A percentile compares a stretch with the other conserved stretches of the same genome.
These are phyloP conservation scores for Heterotis niloticus DNA, from an alignment of 2,113 vertebrate species.

Conservation along the genomic window DNA sequence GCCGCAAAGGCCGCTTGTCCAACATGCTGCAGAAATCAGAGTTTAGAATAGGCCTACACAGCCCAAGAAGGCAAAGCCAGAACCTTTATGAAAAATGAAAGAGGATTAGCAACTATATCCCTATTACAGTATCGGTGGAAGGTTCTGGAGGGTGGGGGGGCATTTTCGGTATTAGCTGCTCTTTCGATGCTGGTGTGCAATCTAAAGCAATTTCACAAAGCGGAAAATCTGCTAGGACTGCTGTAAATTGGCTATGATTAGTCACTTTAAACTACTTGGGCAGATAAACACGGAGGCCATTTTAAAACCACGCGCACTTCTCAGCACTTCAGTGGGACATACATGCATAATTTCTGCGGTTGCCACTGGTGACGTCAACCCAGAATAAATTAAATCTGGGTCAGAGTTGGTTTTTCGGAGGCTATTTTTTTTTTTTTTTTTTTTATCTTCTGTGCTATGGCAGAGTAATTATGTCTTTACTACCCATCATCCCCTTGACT, in stretches of 20 bases:
- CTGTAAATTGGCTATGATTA: neutral
- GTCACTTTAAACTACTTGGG: conserved; percentile 10
- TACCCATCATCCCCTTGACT: too few relatives aligned
- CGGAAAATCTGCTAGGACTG: neutral
- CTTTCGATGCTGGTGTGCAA: neutral
- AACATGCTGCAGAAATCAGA: conserved; percentile 55
- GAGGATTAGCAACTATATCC: conserved; percentile 64
- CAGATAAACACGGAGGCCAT: neutral
- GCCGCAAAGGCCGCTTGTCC: conserved; percentile 37
- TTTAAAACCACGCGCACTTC: neutral
- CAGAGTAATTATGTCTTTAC: too few relatives aligned
- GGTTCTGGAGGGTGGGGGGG: conserved; percentile 46
- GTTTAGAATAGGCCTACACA: conserved; percentile 67
- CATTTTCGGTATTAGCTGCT: neutral
- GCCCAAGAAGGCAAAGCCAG: conserved; percentile 51
- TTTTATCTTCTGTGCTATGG: too few relatives aligned
- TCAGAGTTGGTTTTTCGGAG: neutral
- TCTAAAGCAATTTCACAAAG: neutral
- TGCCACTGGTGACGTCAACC: neutral
- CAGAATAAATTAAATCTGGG: neutral
- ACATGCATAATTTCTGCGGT: neutral
- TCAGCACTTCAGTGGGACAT: neutral
- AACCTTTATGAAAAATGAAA: conserved; percentile 54
- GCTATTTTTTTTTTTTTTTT: neutral
- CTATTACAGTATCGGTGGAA: conserved; percentile 56